Conservation (phyloP, 2,113 vertebrate genomes). For the Hippocampus zosterae region DNA sequence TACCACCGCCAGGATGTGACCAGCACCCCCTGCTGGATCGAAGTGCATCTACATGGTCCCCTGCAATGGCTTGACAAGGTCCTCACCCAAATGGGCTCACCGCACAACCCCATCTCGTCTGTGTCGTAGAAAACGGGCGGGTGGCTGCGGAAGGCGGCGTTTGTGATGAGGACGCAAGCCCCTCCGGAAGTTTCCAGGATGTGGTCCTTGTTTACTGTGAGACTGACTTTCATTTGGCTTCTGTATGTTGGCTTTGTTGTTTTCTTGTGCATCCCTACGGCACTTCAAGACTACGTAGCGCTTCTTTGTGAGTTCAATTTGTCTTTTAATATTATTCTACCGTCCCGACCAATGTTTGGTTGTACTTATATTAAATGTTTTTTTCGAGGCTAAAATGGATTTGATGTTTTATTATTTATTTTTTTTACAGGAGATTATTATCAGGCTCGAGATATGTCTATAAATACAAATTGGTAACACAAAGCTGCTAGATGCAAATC, state of each 20-base stretch:
- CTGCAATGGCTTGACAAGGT: slow-evolving; percentile 99
- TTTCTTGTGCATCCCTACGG: slow-evolving; percentile 1
- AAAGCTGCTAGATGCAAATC: neutral
- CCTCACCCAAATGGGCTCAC: slow-evolving; percentile 97
- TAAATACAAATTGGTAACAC: neutral
- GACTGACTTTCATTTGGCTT: slow-evolving; percentile 10
- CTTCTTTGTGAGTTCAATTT: slow-evolving; percentile 12
- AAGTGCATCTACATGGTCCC: slow-evolving; percentile 94
- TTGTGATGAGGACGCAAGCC: neutral
- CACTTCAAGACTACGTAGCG: slow-evolving; percentile 10
- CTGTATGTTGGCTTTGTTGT: neutral
- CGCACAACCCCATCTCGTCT: slow-evolving; percentile 95
- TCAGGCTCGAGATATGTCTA: neutral
- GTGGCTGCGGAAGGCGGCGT: neutral
- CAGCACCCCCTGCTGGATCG: slow-evolving; percentile 98
- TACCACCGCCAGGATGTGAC: slow-evolving; percentile 98
- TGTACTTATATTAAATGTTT: slow-evolving; percentile 52
- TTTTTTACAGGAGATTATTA: neutral
- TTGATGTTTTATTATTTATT: neutral
- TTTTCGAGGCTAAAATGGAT: slow-evolving; percentile 1
- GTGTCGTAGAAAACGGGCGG: slow-evolving; percentile 79
- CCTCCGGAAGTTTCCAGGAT: neutral
- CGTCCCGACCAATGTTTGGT: slow-evolving; percentile 44
- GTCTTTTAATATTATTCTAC: slow-evolving; percentile 40
- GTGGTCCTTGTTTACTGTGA: neutral